Evolutionary conservation across 2,888 invertebrate genomes (phyloP), one percentile per base, ranked within the genome.

Genomic region (Sphecodes monilicornis): DNA sequence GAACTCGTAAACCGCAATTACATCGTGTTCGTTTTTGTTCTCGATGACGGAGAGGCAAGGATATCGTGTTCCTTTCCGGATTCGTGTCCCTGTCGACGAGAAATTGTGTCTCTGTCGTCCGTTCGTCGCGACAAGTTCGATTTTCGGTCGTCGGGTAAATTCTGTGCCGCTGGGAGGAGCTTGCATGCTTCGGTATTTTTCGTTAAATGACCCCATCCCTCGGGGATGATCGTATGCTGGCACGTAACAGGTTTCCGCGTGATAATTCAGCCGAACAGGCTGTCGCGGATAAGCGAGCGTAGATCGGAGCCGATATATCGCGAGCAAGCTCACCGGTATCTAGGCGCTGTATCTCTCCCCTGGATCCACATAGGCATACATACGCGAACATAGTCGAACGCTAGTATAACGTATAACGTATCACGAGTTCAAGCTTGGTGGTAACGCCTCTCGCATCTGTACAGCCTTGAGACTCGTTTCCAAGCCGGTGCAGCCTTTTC

Each of bases 41-140:
- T 8, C 39, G 41, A 41, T 77, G 32, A 57, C 84, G 69, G 68
- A 22, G 32, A 36, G 6, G 84, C 68, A 64, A 69, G 18, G 41
- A 50, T 83, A 83, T 84, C 83, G 72, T 11, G 77, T 83, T 84
- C 43, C 82, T 69, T 84, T 83, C 83, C 77, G 73, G 76, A 72
- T 76, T 1, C 84, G 18, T 39, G 66, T 2, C 43, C n/a, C 29
- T 16, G 83, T 83, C 76, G 57, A 68, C 84, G 72, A 77, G 66
- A 84, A 46, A 57, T 71, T 83, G n/a, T n/a, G n/a, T n/a, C n/a
- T n/a, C n/a, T 11, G 43, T 13, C 80, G 26, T 16, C 22, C 54
- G 29, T 41, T 68, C 22, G 22, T 29, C 6, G 39, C 8, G 10
- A 1, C 41, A 43, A 16, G 18, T 8, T 18, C 64, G 64, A 18